phyloP scores from a whole-genome alignment of 2,888 invertebrate genomes.

The Sphinx pinastri region DNA sequence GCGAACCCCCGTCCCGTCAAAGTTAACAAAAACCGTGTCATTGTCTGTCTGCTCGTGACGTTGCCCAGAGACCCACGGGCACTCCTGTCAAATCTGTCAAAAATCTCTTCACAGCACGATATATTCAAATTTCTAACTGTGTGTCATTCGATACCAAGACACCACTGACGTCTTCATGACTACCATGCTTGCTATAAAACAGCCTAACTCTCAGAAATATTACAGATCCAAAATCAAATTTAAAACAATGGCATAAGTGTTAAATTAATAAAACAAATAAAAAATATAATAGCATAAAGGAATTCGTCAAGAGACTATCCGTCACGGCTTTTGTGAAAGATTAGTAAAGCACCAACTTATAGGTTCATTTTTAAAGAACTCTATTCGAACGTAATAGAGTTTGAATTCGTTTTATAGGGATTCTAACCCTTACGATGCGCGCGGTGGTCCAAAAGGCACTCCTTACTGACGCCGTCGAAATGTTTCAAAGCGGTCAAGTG shows the following conservation, averaged over 20 bases:
- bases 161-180: slow-evolving; percentile 77
- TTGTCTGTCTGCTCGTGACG: slow-evolving; percentile 47
- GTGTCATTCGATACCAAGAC: slow-evolving; percentile 73
- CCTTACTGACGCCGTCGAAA: slow-evolving; percentile 74
- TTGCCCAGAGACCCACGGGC: slow-evolving; percentile 48
- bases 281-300: slow-evolving; percentile 57
- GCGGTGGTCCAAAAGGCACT: slow-evolving; percentile 68
- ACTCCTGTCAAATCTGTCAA: slow-evolving; percentile 67
- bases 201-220: slow-evolving; percentile 34
- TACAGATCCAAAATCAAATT: slow-evolving; percentile 37
- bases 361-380: slow-evolving; percentile 35
- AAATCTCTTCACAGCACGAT: slow-evolving; percentile 78
- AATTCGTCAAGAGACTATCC: slow-evolving; percentile 76
- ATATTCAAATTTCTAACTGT: slow-evolving; percentile 69
- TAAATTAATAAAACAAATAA: slow-evolving; percentile 15
- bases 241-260: slow-evolving; percentile 30
- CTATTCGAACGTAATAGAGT: slow-evolving; percentile 36
- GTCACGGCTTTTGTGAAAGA: slow-evolving; percentile 63
- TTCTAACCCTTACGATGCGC: slow-evolving; percentile 51
- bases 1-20: slow-evolving; percentile 35
- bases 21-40: slow-evolving; percentile 61
- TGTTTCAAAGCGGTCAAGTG: slow-evolving; percentile 73
- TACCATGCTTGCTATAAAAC: slow-evolving; percentile 43
- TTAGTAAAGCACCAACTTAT: slow-evolving; percentile 41
- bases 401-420: slow-evolving; percentile 38